phyloP scores from a whole-genome alignment of 1,140 invertebrate species.

The Drosophila busckii region DNA sequence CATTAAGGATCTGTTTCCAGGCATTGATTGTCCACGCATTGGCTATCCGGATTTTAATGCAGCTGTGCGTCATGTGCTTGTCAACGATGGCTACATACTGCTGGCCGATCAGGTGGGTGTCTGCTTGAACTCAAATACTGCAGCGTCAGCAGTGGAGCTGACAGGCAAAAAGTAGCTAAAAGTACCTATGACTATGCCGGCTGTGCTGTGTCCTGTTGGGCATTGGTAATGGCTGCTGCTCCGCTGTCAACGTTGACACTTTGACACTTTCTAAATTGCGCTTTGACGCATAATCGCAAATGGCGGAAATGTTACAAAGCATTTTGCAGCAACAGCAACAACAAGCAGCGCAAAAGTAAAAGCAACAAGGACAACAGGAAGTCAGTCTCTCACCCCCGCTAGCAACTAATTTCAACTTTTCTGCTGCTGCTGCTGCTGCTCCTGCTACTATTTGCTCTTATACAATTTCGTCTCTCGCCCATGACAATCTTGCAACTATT shows the following conservation, averaged over 20 bases:
- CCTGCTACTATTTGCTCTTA: constrained; percentile 63
- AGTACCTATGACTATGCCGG: too few relatives aligned
- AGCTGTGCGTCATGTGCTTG: constrained; percentile 85
- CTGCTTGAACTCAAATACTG: constrained; percentile 3
- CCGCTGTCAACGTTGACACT: constrained; percentile 59
- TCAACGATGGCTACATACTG: constrained; percentile 85
- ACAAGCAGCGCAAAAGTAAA: not conserved
- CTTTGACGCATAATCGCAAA: constrained; percentile 68
- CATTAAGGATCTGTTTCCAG: constrained; percentile 93
- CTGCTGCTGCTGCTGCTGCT: constrained; percentile 3
- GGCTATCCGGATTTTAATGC: constrained; percentile 91
- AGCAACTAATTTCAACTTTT: constrained; percentile 69
- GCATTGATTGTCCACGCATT: constrained; percentile 90
- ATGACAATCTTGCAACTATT: constrained; percentile 31
- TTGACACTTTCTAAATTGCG: constrained; percentile 78
- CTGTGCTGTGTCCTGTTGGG: constrained; percentile 9
- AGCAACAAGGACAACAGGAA: too few relatives aligned
- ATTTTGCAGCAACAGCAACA: constrained; percentile 39
- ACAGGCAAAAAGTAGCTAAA: constrained; percentile 15
- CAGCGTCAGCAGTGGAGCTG: not conserved
- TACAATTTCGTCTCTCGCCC: constrained; percentile 42
- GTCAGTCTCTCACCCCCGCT: constrained; percentile 1
- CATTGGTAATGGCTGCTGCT: constrained; percentile 10
- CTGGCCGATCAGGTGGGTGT: constrained; percentile 85
- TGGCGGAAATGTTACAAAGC: constrained; percentile 72